Base-by-base conservation (phyloP, 1,140 invertebrate species). In the Cherax destructor region DNA sequence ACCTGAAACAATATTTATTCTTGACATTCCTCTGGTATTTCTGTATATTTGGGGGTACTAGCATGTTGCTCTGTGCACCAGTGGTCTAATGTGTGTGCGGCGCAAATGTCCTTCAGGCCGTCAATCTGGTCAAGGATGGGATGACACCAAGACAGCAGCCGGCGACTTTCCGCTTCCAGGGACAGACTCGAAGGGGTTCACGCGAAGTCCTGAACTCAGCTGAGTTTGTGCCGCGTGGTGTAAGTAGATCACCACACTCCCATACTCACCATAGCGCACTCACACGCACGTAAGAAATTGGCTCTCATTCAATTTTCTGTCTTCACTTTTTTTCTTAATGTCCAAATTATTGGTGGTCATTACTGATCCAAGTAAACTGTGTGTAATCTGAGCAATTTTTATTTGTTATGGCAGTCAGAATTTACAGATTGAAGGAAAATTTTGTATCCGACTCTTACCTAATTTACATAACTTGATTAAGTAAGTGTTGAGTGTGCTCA, bases 201-300 rank as follows among this genome's bases (percentile, higher is more conserved):
- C 94, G 96, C 50, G 96, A 96, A 94, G 96, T 96, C 30, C 94
- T 96, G 79, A 96, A 96, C 92, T 95, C 95, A 85, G 95, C 96
- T 94, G 94, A 95, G 52, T 92, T 92, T 91, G 87, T 92, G 90
- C 90, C 69, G 41, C 74, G 90, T 21, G 90, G 87, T 80, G 90
- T 86, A 92, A 92, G 83, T 92, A 91, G 59, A 84, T 77, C 74
- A 56, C 77, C 84, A 80, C 90, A 87, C 84, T 85, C 89, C 89
- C 77, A 84, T 84, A 90, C 80, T 65, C 83, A 77, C 24, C 76
- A 79, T 41, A 91, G 90, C 84, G 76, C 90, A 83, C 84, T 91
- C 56, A 91, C 90, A 74, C 84, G 90, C 69, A 91, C 90, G 18
- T 91, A 74, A 91, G 59, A 24, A n/a, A n/a, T n/a, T 24, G 30